phyloP scores from a whole-genome alignment of 1,140 invertebrate species.

The Coptotermes formosanus region DNA sequence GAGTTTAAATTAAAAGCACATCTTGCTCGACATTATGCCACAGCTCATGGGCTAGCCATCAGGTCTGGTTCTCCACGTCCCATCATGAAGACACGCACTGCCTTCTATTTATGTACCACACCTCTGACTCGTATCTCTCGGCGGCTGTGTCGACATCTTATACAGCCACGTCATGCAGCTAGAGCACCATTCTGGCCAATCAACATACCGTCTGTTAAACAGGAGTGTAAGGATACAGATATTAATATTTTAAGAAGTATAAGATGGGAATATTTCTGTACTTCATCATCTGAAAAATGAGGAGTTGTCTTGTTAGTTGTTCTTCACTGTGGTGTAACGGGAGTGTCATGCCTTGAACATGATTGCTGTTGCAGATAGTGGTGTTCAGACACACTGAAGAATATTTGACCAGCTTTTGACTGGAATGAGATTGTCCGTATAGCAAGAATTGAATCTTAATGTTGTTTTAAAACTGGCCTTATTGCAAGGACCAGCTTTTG shows the following conservation, averaged over 20 bases:
- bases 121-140: conserved; percentile 84
- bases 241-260: not conserved
- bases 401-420: too few species aligned
- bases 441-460: too few species aligned
- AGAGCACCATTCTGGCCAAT: conserved; percentile 83
- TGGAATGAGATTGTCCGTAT: too few species aligned
- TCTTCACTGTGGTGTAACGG: too few species aligned
- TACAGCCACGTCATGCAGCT: conserved; percentile 81
- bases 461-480: too few species aligned
- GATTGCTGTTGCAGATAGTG: too few species aligned
- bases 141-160: conserved; percentile 76
- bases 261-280: too few species aligned
- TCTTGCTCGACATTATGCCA: conserved; percentile 87
- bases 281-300: too few species aligned
- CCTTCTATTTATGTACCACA: conserved; percentile 90
- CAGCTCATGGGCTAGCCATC: conserved; percentile 77
- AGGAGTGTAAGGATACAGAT: conserved; percentile 66
- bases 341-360: too few species aligned
- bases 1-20: conserved; percentile 93
- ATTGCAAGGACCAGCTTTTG: too few species aligned
- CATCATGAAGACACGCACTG: conserved; percentile 94
- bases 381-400: too few species aligned
- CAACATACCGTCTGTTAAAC: conserved; percentile 80
- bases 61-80: conserved; percentile 76
- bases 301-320: too few species aligned